Evolutionary conservation across 2,113 vertebrate species (phyloP), one percentile per base, ranked within the genome.

Genomic region (Cyprinodon tularosa): DNA sequence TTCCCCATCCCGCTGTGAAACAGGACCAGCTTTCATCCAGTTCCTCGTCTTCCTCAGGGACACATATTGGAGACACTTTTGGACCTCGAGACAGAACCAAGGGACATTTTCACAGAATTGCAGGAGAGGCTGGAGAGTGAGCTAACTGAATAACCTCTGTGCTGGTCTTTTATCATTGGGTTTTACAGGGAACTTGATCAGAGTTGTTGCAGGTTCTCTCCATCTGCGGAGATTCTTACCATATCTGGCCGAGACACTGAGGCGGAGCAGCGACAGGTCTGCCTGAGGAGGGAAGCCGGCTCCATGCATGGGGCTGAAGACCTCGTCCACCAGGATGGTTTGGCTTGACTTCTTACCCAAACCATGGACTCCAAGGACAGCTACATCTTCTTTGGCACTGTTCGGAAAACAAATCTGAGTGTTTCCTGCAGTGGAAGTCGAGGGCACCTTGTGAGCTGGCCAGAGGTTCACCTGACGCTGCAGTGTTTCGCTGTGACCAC

Each of bases 401-500:
- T 4, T 42, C 40, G 10, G 40, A 20, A 10, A 2, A 10, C 0
- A 6, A 0, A 10, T 4, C 36, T 2, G 22, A 10, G 22, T 12
- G 7, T 12, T 6, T 0, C 20, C 11, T 13, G 45, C 11, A 36
- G 66, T 37, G 36, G 14, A 4, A 48, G 17, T 4, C 48, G 14
- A 1, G 22, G 36, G 17, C 20, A 20, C 17, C 50, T 22, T 48
- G 12, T 8, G 44, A 45, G 10, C 15, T 12, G 36, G 9, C 4
- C 2, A 14, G 44, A 13, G 22, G 4, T 22, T 75, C 73, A 94
- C 94, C 82, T 88, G 81, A 74, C 71, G 0, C 67, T 22, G 74
- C 94, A 95, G 89, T 95, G 94, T 1, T 84, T 89, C 0, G 95
- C 91, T 0, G 94, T 88, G 44, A 96, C 74, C 2, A 96, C 93